Evolutionary conservation across 2,888 invertebrate genomes (phyloP), one percentile per base, ranked within the genome.

Genomic region (Epinotia brunnichana): DNA sequence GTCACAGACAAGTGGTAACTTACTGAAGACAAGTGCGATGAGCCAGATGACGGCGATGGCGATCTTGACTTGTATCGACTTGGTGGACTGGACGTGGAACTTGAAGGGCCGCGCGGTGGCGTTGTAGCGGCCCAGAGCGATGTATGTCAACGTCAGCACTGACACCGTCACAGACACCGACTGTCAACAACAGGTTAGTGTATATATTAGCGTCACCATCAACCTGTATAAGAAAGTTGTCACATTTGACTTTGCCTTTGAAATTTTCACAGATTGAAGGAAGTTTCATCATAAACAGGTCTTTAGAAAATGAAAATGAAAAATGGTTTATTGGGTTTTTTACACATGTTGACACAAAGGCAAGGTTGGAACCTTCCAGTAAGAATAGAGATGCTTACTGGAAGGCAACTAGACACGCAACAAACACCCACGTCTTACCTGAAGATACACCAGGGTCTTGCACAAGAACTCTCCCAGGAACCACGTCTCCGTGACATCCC

Each of bases 401-500:
- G n/a, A n/a, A n/a, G n/a, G n/a, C n/a, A n/a, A n/a, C n/a, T n/a
- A n/a, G n/a, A n/a, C n/a, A n/a, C n/a, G n/a, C n/a, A n/a, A n/a
- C n/a, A n/a, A n/a, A n/a, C n/a, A n/a, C n/a, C n/a, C 35, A 35
- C 9, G 35, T 9, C 94, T 94, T 89, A 98, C 98, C 96, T 98
- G 98, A 76, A 98, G 95, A 87, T 97, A 98, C 0, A 97, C 94
- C 60, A 98, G 95, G 75, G 96, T 94, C 88, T 98, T 98, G 94
- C 99, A 99, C 87, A 97, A 94, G 0, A 94, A 91, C 10, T 95
- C 93, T 0, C 98, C 98, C 78, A 98, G 94, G 88, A 98, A 98
- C 98, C 98, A 99, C 0, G 98, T 98, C 84, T 97, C 96, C 0
- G 98, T 97, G 15, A 98, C 96, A 86, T 99, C 98, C 96, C 97